Base-by-base conservation (phyloP, 2,797 vertebrate species). In the Onychomys leucogaster region DNA sequence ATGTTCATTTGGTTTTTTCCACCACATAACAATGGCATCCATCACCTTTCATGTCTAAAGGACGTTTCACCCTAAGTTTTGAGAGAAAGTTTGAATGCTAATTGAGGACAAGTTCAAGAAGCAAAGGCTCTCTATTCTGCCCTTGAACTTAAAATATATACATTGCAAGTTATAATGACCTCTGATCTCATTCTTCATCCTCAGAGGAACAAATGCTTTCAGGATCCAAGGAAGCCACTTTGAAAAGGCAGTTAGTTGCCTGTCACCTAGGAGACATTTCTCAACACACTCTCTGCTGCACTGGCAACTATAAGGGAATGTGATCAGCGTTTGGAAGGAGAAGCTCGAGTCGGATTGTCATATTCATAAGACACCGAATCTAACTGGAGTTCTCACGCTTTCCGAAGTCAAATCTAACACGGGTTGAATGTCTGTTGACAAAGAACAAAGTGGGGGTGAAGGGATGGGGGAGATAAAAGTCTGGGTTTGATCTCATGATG, bases 21-120 rank as follows among this genome's bases (percentile, higher is more conserved):
- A 65, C 49, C 32, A 52, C 23, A 52, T 55, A 67, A 77, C 78
- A 75, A 90, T 43, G 10, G 12, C 29, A 9, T 67, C 21, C 59
- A 19, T 59, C 78, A 63, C 81, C 61, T 92, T 84, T n/a, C 93
- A 91, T 71, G 88, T 88, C 78, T 84, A 90, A 55, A 94, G 91
- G 63, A 83, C 29, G 76, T 43, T 82, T 85, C 77, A 78, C 52
- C 23, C 76, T 57, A 55, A 49, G n/a, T 94, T 97, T 96, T 81
- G 46, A 94, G 75, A 95, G 27, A 80, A 89, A 93, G 67, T 78
- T 80, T 78, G 69, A 93, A 95, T 86, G 89, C 73, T 89, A 94
- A 75, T 3, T 78, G 63, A 89, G 83, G 81, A 83, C 83, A 93
- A 90, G 73, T 83, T 95, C 75, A 96, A 90, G 52, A 93, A 77